Base-by-base conservation (phyloP, 2,797 vertebrate genomes). In the Coranthus polyacanthus region DNA sequence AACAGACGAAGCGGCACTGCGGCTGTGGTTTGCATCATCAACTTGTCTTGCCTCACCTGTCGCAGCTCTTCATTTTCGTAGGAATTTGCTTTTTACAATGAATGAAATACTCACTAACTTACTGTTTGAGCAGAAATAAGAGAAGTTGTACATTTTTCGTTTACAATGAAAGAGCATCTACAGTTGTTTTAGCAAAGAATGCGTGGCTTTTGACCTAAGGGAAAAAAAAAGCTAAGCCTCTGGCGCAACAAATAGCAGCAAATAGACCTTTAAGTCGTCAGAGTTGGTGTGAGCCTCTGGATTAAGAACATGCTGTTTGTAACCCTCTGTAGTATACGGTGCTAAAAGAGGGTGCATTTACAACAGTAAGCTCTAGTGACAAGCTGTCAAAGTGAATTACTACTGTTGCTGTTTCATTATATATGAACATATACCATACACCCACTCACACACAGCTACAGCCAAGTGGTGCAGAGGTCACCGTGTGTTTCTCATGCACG, bases 341-440 rank as follows among this genome's bases (percentile, higher is more conserved):
- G 55, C 5, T n/a, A 36, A 51, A 54, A 44, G 44, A 10, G 55
- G 12, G 12, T 9, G 65, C 21, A 1, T 43, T 34, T 38, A 42
- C 41, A 60, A 45, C 65, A 24, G 61, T 81, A 37, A 81, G 50
- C 70, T 17, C 65, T 72, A 75, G 55, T 77, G 83, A 77, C 83
- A 81, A 58, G 61, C 81, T 81, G 83, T 83, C 86, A 84, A 39
- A 75, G 55, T 52, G 37, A 62, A 74, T 86, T 66, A 81, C 13
- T 42, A 17, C 42, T 24, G 47, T 15, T 51, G 59, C 46, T 20
- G n/a, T 63, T 84, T 75, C 68, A 65, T 77, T 59, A 66, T 72
- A 67, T 67, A 81, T 81, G 62, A 83, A 36, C 51, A 43, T 42
- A 73, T 9, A 72, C 21, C 55, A 41, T 64, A 60, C 11, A 59